Conservation (phyloP, 2,888 invertebrate genomes). For the Chaetogeoica ovagalla region DNA sequence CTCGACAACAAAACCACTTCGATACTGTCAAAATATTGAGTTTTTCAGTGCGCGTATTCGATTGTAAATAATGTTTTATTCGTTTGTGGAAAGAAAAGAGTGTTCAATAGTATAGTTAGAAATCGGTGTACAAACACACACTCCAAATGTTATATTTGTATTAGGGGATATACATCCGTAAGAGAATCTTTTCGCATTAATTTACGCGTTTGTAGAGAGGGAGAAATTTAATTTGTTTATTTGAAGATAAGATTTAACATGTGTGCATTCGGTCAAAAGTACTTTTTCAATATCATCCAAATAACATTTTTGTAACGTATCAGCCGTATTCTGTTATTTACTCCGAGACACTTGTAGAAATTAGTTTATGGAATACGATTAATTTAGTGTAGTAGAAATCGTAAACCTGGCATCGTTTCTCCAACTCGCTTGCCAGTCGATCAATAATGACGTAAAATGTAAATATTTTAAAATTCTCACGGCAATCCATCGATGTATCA, state of each 20-base stretch:
- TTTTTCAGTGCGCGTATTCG: background rate
- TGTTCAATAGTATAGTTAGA: background rate
- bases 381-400: slow-evolving; percentile 8
- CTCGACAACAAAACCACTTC: no score
- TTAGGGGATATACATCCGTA: background rate
- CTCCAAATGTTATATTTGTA: background rate
- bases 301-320: slow-evolving; percentile 7
- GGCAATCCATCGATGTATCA: background rate
- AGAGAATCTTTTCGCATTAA: background rate
- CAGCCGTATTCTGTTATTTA: slow-evolving; percentile 10
- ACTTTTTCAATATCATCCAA: background rate
- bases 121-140: background rate
- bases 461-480: background rate
- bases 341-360: slow-evolving; percentile 9
- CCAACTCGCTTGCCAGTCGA: background rate
- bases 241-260: slow-evolving; percentile 10
- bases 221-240: slow-evolving; percentile 10
- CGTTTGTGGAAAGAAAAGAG: no score
- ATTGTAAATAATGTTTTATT: background rate
- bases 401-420: background rate
- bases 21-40: no score
- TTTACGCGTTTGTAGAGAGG: background rate
- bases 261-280: background rate
- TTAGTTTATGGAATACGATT: background rate
- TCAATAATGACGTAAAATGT: slow-evolving; percentile 3